Evolutionary conservation across 1,140 invertebrate genomes (phyloP), one percentile per base, ranked within the genome.

Genomic region (Formica selysi): DNA sequence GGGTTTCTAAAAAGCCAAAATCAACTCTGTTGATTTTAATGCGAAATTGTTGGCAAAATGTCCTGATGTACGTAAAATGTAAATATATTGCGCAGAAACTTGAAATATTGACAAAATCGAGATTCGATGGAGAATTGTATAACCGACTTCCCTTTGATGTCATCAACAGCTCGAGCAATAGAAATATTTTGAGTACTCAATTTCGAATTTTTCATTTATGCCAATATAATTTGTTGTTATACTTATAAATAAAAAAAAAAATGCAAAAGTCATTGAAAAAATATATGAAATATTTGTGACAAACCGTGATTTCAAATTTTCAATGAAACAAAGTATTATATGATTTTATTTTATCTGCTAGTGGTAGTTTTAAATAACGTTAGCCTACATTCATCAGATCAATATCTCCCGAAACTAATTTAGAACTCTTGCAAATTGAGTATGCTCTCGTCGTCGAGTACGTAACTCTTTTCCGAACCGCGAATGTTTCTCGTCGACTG

Each of bases 71-170:
- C 4, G 13, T 57, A 36, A 32, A 71, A 71, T 70, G 67, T 71
- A 71, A 81, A 81, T 71, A 32, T 67, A 57, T 80, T 51, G 78
- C 65, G 67, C n/a, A 3, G 7, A 38, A 32, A 70, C 48, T 81
- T 59, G 64, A 44, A 57, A 68, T 32, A 57, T 32, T 36, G 36
- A 57, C 19, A 32, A 36, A 59, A 71, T 71, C 36, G 67, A 71
- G 13, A 81, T 71, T 71, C 67, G 78, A 81, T 57, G 16, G 16
- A 57, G 51, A 22, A 44, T 19, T 19, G 22, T 59, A 57, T 59
- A 81, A 59, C 13, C 68, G 32, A 57, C 22, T 71, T 5, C 10
- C 10, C 36, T 38, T 38, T 26, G 51, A 57, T 11, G n/a, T 44
- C 7, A 16, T n/a, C 78, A 64, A 57, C n/a, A 71, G 65, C 19